These are phyloP conservation scores for Keiferia lycopersicella DNA, from an alignment of 2,888 invertebrate species.

Conservation along the genomic window DNA sequence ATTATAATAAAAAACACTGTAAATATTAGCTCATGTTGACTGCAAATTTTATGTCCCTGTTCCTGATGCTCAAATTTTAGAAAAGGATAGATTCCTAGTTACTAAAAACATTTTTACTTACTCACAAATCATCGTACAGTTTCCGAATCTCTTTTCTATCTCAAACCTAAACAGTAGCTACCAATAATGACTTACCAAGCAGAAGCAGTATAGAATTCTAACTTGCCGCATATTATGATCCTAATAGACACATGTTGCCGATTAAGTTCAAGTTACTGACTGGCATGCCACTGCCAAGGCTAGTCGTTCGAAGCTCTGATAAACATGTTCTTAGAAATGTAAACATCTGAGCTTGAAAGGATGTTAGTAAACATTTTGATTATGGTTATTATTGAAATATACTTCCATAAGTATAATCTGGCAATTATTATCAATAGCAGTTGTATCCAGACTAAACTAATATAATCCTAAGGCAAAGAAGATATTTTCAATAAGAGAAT, in stretches of 20 bases:
- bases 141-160: too few species aligned
- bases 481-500: too few species aligned
- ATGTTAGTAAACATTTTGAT: conserved; percentile 2
- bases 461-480: too few species aligned
- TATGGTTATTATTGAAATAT: too few species aligned
- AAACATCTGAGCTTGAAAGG: not conserved
- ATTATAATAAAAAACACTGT: not conserved
- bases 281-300: conserved; percentile 36
- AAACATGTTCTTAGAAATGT: conserved; percentile 35
- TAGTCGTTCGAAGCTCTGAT: conserved; percentile 34
- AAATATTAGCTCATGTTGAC: not conserved
- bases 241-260: conserved; percentile 30
- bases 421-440: too few species aligned
- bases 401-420: too few species aligned
- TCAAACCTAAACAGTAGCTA: not conserved
- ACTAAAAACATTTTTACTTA: too few species aligned
- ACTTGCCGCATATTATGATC: not conserved
- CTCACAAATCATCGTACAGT: not conserved
- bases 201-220: not conserved
- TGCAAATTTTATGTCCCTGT: too few species aligned
- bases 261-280: conserved; percentile 34
- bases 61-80: too few species aligned
- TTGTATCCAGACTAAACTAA: too few species aligned
- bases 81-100: too few species aligned
- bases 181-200: too few species aligned